Conservation (phyloP, 2,113 vertebrate species). For the Naja naja region DNA sequence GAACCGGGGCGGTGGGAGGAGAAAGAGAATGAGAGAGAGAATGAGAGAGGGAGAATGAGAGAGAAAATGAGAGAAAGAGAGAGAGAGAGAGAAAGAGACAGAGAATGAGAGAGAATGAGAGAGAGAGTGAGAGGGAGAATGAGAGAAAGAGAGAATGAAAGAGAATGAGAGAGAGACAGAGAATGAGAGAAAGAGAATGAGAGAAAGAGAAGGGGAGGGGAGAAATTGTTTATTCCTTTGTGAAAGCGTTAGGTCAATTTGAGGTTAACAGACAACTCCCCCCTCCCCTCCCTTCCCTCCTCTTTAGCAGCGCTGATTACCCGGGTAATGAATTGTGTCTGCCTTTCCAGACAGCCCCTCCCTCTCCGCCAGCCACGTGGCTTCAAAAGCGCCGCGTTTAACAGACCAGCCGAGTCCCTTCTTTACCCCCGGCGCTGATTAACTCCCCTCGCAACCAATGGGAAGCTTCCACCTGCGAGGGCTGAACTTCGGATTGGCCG, state of each 20-base stretch:
- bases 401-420: neutral
- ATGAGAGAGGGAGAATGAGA: too few species aligned
- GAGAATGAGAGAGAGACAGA: too few species aligned
- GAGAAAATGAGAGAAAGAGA: too few species aligned
- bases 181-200: too few species aligned
- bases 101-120: too few species aligned
- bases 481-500: conserved; percentile 52
- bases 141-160: too few species aligned
- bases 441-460: conserved; percentile 37
- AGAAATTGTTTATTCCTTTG: conserved; percentile 37
- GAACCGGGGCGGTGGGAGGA: too few species aligned
- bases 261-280: conserved; percentile 22
- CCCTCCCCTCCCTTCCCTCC: neutral
- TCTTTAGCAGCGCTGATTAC: neutral
- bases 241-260: conserved; percentile 51
- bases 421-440: conserved; percentile 29
- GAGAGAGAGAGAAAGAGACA: too few species aligned
- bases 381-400: conserved; percentile 39
- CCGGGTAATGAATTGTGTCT: conserved; percentile 39
- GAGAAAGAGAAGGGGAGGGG: too few species aligned
- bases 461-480: neutral
- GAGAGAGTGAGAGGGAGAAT: too few species aligned
- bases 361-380: conserved; percentile 52
- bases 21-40: too few species aligned
- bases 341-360: neutral